A percentile compares a stretch with the other conserved stretches of the same genome.
Conservation (phyloP, 2,113 vertebrate species). For the Lophotis ruficrista region DNA sequence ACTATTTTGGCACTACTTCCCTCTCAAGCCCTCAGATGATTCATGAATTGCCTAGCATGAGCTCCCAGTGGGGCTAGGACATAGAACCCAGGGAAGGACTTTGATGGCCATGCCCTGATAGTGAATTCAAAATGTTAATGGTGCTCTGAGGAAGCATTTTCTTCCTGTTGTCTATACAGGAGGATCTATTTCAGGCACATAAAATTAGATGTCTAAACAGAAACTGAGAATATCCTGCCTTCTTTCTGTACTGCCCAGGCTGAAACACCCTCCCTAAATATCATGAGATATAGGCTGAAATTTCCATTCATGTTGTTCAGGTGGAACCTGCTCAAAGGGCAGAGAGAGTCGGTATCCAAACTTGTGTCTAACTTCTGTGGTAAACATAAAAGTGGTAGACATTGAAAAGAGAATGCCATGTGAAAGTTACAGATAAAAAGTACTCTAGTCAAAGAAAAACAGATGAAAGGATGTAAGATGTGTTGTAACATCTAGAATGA, state of each 20-base stretch:
- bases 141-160: not conserved
- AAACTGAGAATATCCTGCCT: not conserved
- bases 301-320: not conserved
- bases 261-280: not conserved
- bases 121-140: not conserved
- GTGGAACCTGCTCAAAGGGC: not conserved
- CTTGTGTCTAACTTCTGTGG: not conserved
- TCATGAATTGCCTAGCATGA: not conserved
- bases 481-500: not conserved
- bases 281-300: not conserved
- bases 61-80: not conserved
- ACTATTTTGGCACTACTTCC: not conserved
- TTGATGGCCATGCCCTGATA: accelerated
- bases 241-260: not conserved
- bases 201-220: not conserved
- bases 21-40: not conserved
- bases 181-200: not conserved
- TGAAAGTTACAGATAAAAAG: not conserved
- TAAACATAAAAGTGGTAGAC: not conserved
- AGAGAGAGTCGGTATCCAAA: not conserved
- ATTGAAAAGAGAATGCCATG: not conserved
- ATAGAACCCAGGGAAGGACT: not conserved
- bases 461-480: not conserved
- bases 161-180: not conserved
- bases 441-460: not conserved